phyloP scores from a whole-genome alignment of 2,113 vertebrate genomes.

The Callipepla squamata region DNA sequence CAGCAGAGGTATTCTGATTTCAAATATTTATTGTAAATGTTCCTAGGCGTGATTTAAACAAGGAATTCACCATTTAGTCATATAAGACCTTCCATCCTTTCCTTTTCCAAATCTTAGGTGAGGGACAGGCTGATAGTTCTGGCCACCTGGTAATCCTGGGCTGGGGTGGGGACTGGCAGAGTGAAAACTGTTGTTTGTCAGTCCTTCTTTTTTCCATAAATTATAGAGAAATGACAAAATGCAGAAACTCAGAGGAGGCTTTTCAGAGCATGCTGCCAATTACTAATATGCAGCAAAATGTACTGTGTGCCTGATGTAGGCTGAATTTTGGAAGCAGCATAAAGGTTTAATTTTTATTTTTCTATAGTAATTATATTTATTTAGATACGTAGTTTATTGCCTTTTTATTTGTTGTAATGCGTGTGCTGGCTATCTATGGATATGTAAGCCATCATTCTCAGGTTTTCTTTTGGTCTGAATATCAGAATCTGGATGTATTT shows the following conservation, averaged over 20 bases:
- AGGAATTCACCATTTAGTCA: not conserved
- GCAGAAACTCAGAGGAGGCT: not conserved
- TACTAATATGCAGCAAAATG: not conserved
- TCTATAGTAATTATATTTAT: not conserved
- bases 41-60: not conserved
- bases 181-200: not conserved
- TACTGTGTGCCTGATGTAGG: not conserved
- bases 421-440: not conserved
- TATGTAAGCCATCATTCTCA: not conserved
- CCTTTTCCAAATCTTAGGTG: not conserved
- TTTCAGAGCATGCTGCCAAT: not conserved
- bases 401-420: not conserved
- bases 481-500: not conserved
- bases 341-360: not conserved
- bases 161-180: not conserved
- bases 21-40: not conserved
- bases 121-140: not conserved
- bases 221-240: not conserved
- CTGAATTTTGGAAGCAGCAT: not conserved
- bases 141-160: not conserved
- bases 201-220: not conserved
- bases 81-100: not conserved
- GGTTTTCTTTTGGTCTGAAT: conserved; percentile 12
- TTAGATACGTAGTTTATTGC: not conserved
- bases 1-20: not conserved